Percentiles rank a stretch among this genome's conserved stretches.
Evolutionary conservation across 2,888 invertebrate genomes (phyloP).

Genomic region (Merodon equestris): DNA sequence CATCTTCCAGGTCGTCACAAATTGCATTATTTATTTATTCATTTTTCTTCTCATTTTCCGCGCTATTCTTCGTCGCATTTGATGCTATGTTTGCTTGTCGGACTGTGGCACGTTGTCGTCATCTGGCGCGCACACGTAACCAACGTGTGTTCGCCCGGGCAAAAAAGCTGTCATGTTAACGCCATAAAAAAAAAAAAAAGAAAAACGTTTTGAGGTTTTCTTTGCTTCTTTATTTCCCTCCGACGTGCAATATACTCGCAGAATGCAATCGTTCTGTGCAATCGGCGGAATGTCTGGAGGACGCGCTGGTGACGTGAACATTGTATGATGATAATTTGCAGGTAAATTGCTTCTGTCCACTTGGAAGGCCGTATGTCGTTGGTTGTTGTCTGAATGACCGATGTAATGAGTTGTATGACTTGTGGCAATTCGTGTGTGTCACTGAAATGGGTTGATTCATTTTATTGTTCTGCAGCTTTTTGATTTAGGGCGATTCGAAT

Average conservation of each 20-base stretch:
- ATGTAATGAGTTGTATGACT: constrained; percentile 1
- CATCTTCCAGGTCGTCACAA: background rate
- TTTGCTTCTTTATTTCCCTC: constrained; percentile 19
- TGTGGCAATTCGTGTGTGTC: constrained; percentile 7
- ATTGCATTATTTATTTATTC: constrained; percentile 56
- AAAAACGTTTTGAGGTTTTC: constrained; percentile 68
- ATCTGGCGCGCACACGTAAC: constrained; percentile 47
- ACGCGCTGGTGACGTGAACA: too few species aligned
- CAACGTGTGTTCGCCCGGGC: constrained; percentile 62
- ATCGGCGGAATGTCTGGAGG: constrained; percentile 37
- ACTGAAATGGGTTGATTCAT: constrained; percentile 9
- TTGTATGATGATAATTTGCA: constrained; percentile 59
- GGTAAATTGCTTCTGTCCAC: constrained; percentile 50
- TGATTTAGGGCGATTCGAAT: constrained; percentile 35
- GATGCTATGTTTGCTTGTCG: constrained; percentile 33
- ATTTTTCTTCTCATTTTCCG: constrained; percentile 54
- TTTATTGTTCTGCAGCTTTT: constrained; percentile 37
- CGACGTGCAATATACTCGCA: background rate
- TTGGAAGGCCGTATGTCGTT: constrained; percentile 49
- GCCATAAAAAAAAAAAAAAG: constrained; percentile 57
- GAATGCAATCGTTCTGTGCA: constrained; percentile 35
- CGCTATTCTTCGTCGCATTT: constrained; percentile 32
- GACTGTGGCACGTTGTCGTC: constrained; percentile 45
- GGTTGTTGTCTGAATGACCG: constrained; percentile 18
- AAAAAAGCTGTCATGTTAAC: constrained; percentile 68